Evolutionary conservation across 2,797 vertebrate genomes (phyloP), one percentile per base, ranked within the genome.

Genomic region (Diplodus sargus): DNA sequence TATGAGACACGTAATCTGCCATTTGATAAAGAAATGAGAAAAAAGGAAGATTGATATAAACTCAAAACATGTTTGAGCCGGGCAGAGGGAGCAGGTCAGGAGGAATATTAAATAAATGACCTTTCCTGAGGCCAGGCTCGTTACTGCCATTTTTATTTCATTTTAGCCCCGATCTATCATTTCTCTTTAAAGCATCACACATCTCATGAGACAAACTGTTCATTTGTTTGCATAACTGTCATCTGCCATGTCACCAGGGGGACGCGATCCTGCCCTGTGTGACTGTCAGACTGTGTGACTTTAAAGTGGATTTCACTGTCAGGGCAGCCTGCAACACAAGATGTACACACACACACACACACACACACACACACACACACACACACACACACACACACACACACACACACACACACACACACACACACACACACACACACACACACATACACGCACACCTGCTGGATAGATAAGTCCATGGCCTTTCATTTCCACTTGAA

Each of bases 1-100:
- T 58, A 48, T 71, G 53, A 71, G 47, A 75, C 11, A 15, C 51
- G 22, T 66, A 43, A 75, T 78, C 51, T 42, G 23, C 49, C 13
- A n/a, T 15, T 20, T 74, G 68, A 43, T 51, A 54, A 39, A 47
- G 28, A 71, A 57, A 49, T 54, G 52, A 34, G 30, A 34, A 28
- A 69, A 69, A 47, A 42, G 25, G 14, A 74, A 71, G 54, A 56
- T 22, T 51, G 28, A 64, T 18, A 28, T 39, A 9, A 42, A 78
- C 15, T 17, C 25, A 43, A 74, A 54, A 65, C 68, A 67, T 66
- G 54, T 12, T 25, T 54, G 5, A 20, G 63, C 28, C 60, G 47
- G 13, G 57, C 12, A 39, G 47, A 20, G 2, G 12, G 20, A 51
- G 70, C 52, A 70, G 43, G 30, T 62, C 54, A 56, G 59, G 10